phyloP scores from a whole-genome alignment of 2,797 vertebrate genomes.

The Sitta carolinensis region DNA sequence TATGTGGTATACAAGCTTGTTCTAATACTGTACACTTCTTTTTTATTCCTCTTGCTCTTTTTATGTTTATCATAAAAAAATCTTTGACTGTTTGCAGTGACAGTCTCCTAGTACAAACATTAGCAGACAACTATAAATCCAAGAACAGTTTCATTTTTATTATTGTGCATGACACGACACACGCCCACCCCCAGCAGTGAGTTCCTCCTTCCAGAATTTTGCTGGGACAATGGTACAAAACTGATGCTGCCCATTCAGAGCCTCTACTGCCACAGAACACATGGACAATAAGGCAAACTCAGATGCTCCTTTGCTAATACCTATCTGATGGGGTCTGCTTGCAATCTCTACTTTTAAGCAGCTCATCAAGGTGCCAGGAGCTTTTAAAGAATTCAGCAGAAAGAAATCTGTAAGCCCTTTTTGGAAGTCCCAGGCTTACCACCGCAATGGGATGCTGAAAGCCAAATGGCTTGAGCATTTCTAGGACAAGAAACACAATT shows the following conservation, averaged over 20 bases:
- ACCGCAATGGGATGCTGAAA: background rate
- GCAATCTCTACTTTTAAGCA: background rate
- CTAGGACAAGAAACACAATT: background rate
- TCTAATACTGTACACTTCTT: background rate
- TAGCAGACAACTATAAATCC: background rate
- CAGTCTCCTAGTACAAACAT: background rate
- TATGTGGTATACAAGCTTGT: background rate
- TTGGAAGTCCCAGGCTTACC: background rate
- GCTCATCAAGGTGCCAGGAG: background rate
- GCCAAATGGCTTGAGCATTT: background rate
- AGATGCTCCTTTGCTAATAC: background rate
- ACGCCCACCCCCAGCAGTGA: background rate
- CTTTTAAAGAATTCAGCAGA: background rate
- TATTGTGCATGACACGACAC: background rate
- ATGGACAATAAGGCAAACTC: background rate
- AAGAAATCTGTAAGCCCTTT: background rate
- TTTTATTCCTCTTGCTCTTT: background rate
- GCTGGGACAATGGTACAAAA: background rate
- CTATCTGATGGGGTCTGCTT: background rate
- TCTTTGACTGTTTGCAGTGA: background rate
- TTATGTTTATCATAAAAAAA: background rate
- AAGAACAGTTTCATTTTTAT: background rate
- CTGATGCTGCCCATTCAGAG: background rate
- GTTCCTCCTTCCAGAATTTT: background rate
- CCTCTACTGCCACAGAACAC: background rate